Base-by-base conservation (phyloP, 2,888 invertebrate genomes). In the Mimas tiliae region DNA sequence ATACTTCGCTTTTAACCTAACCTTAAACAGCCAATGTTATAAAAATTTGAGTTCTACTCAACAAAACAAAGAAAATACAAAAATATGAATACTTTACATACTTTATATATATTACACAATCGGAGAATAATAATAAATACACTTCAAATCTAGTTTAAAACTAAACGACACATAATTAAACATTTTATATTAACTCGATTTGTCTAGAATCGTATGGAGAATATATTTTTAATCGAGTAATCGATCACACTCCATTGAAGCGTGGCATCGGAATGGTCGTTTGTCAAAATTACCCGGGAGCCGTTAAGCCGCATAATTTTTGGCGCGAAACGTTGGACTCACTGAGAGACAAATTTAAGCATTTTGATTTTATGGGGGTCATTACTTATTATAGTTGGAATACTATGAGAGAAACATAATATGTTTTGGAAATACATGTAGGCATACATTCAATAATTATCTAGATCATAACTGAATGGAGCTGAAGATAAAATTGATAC, bases 231-330 rank as follows among this genome's bases (percentile, higher is more conserved):
- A 75, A 84, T 82, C 76, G 81, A 78, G 84, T 85, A 87, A 88
- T 87, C 86, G 85, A 87, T 87, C 85, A 88, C 76, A 70, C 75
- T 72, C 80, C 80, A 81, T 77, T 82, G 84, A 78, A 80, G 80
- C 85, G 83, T 79, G 81, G 76, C 83, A 82, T 84, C 83, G 74
- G 88, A 84, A 81, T 87, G 87, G 83, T 86, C 89, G 86, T 87
- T 90, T 89, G 87, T 90, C 87, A 90, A 91, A 91, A 89, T 91
- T 88, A 90, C 89, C 84, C 85, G 85, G 86, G 80, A 87, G 84
- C 85, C 87, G 90, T 87, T 90, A 91, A 89, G 89, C 90, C 90
- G 91, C 89, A 88, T 92, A 90, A 92, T 93, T 93, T 93, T 93
- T 93, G 91, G 90, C 88, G 89, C 86, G 84, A 82, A 80, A 71